Evolutionary conservation across 2,888 invertebrate genomes (phyloP).

Genomic region (Drosophila pegasa): DNA sequence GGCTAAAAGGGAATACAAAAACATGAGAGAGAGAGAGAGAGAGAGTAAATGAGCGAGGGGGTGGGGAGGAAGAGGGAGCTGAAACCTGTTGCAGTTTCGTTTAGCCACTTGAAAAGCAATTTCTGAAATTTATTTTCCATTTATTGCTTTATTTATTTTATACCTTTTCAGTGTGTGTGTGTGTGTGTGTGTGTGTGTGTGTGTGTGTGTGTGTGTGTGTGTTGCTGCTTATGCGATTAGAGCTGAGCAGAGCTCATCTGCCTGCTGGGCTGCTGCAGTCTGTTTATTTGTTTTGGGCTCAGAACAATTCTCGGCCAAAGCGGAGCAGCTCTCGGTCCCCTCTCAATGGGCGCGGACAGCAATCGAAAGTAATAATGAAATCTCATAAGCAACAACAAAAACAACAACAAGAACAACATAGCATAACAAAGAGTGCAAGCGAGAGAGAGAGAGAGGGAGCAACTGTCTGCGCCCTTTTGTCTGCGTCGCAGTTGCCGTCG

Average conservation of each 20-base stretch:
- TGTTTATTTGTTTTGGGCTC: conserved; percentile 72
- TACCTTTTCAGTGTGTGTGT: conserved; percentile 52
- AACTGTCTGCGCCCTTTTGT: conserved; percentile 33
- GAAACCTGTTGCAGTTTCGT: conserved; percentile 59
- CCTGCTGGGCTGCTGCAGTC: conserved; percentile 30
- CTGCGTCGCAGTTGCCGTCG: conserved; percentile 14
- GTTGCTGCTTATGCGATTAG: conserved; percentile 75
- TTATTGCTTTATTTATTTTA: conserved; percentile 74
- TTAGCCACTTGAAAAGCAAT: conserved; percentile 74
- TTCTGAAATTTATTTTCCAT: conserved; percentile 75
- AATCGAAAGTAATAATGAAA: conserved; percentile 80
- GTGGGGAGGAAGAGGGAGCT: neutral
- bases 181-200: neutral
- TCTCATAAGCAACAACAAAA: conserved; percentile 64
- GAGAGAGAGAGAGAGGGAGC: conserved; percentile 2
- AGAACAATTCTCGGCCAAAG: conserved; percentile 42
- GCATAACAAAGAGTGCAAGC: conserved; percentile 4
- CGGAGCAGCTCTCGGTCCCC: conserved; percentile 39
- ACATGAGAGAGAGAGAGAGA: neutral
- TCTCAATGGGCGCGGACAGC: conserved; percentile 68
- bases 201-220: conserved; percentile 18
- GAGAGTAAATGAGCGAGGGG: neutral
- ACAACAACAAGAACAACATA: conserved; percentile 16
- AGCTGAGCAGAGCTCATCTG: conserved; percentile 49
- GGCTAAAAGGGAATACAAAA: conserved; percentile 17